These are phyloP conservation scores for Eilema caniola DNA, from an alignment of 2,888 invertebrate genomes.

Conservation along the genomic window DNA sequence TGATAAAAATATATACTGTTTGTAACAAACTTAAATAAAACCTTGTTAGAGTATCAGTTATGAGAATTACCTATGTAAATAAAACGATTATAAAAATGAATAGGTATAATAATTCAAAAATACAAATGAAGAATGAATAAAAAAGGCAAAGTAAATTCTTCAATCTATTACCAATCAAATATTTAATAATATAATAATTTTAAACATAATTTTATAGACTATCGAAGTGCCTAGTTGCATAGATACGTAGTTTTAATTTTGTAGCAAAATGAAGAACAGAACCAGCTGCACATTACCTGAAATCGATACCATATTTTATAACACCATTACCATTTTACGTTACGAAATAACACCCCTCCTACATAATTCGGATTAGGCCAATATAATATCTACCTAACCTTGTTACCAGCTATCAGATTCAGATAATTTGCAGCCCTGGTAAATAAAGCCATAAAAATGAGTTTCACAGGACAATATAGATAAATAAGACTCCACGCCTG, in stretches of 20 bases:
- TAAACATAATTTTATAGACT: slow-evolving; percentile 55
- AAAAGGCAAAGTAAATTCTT: slow-evolving; percentile 38
- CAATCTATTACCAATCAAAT: slow-evolving; percentile 37
- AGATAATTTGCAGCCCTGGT: not conserved
- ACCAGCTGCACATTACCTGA: not conserved
- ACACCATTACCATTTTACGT: not conserved
- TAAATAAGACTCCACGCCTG: not conserved
- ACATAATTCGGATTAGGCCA: not conserved
- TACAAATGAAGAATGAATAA: slow-evolving; percentile 38
- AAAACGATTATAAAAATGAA: slow-evolving; percentile 29
- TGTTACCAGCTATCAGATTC: not conserved
- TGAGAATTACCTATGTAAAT: slow-evolving; percentile 40
- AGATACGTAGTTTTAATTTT: slow-evolving; percentile 47
- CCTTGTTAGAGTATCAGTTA: slow-evolving; percentile 35
- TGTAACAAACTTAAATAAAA: slow-evolving; percentile 39
- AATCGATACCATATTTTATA: not conserved
- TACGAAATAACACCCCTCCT: not conserved
- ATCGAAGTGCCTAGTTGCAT: slow-evolving; percentile 71
- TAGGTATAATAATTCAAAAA: slow-evolving; percentile 36
- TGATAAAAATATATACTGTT: slow-evolving; percentile 37
- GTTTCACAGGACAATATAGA: not conserved
- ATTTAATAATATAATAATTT: slow-evolving; percentile 42
- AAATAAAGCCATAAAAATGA: not conserved
- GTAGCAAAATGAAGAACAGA: slow-evolving; percentile 28
- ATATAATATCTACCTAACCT: not conserved